phyloP scores from a whole-genome alignment of 1,140 invertebrate species.

The Vanessa tameamea region DNA sequence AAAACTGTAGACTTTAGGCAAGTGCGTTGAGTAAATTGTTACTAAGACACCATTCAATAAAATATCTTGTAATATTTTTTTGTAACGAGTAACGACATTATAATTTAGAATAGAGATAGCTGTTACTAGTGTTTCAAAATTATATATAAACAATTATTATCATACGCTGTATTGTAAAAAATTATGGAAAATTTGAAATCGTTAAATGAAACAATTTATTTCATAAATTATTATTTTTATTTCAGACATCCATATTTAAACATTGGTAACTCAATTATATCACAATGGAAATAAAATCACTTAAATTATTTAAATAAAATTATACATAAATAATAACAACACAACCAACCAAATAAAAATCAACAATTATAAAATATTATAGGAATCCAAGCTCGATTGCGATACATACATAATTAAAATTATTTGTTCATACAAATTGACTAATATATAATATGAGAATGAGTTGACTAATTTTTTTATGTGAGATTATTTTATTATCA shows the following conservation, averaged over 20 bases:
- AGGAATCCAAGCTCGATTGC: constrained; percentile 50
- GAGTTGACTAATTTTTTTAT: constrained; percentile 36
- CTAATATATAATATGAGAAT: constrained; percentile 43
- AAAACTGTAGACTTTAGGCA: too few relatives aligned
- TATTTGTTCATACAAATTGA: constrained; percentile 47
- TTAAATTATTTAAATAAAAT: constrained; percentile 26
- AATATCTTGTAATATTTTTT: too few relatives aligned
- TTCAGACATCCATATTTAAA: constrained; percentile 45
- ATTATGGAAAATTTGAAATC: background rate
- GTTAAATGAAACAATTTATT: constrained; percentile 18
- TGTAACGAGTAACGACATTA: too few relatives aligned
- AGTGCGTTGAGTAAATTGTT: too few relatives aligned
- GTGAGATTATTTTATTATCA: constrained; percentile 55
- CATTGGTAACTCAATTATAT: constrained; percentile 54
- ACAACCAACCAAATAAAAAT: constrained; percentile 39
- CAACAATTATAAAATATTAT: constrained; percentile 42
- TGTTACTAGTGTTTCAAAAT: too few relatives aligned
- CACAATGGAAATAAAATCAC: constrained; percentile 43
- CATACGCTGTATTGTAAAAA: too few relatives aligned
- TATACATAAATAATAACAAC: constrained; percentile 43
- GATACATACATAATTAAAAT: constrained; percentile 32
- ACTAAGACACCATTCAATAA: too few relatives aligned
- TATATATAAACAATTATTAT: too few relatives aligned
- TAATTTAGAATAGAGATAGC: too few relatives aligned
- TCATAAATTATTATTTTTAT: constrained; percentile 42